Conservation (phyloP, 2,888 invertebrate genomes). For the Bunonema sp. region DNA sequence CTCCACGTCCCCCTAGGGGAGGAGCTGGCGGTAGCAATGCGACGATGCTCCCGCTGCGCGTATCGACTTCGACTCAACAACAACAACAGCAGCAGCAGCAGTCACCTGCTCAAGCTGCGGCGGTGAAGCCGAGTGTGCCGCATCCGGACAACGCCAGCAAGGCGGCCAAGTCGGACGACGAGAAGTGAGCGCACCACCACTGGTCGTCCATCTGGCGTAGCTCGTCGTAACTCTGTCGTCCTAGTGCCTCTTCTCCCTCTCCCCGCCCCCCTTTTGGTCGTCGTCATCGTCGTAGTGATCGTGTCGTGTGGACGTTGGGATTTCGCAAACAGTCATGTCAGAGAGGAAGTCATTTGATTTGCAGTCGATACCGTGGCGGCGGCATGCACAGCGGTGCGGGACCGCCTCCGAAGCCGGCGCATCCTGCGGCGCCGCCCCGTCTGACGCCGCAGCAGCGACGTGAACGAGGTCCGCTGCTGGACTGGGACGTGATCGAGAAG, state of each 20-base stretch:
- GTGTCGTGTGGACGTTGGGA: too few relatives aligned
- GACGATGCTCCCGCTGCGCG: too few relatives aligned
- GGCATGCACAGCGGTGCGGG: too few relatives aligned
- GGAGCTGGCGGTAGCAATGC: too few relatives aligned
- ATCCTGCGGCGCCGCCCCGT: conserved; percentile 25
- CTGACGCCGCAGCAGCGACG: conserved; percentile 27
- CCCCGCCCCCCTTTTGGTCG: neutral
- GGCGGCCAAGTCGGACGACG: conserved; percentile 3
- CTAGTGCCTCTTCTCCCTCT: neutral
- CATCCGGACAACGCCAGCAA: neutral
- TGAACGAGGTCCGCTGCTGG: conserved; percentile 39
- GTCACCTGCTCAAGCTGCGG: neutral
- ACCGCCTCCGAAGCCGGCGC: too few relatives aligned
- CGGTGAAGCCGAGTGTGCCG: neutral
- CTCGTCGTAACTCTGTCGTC: neutral
- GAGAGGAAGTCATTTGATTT: neutral
- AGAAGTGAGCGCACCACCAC: conserved; percentile 8
- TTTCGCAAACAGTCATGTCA: too few relatives aligned
- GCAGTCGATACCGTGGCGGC: neutral
- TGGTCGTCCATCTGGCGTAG: too few relatives aligned
- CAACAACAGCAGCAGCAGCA: conserved; percentile 1
- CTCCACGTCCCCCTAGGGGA: too few relatives aligned
- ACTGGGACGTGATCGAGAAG: conserved; percentile 37
- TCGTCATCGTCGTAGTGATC: too few relatives aligned
- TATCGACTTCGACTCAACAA: too few relatives aligned